Conservation (phyloP, 2,797 vertebrate genomes). For the Taeniopygia guttata region DNA sequence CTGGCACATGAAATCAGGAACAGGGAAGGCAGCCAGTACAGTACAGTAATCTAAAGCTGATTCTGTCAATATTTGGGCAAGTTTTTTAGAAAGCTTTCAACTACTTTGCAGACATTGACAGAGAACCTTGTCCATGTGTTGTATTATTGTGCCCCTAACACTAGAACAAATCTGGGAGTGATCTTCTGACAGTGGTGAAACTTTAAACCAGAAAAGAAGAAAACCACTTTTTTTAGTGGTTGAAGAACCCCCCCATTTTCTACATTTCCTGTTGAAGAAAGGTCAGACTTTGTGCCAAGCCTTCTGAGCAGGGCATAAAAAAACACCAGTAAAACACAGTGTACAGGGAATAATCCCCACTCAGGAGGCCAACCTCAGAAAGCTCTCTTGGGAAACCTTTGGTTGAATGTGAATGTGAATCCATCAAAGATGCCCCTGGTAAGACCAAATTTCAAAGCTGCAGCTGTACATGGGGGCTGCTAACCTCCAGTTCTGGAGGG, state of each 20-base stretch:
- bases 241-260: neutral
- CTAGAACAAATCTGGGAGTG: neutral
- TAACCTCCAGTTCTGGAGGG: neutral
- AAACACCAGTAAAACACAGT: rapidly evolving
- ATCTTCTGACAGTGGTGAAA: neutral
- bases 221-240: neutral
- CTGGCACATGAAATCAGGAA: neutral
- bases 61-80: neutral
- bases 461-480: neutral
- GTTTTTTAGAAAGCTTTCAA: neutral
- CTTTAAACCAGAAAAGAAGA: neutral
- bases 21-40: neutral
- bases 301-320: neutral
- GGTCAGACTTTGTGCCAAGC: neutral
- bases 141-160: too few relatives aligned
- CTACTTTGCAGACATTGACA: neutral
- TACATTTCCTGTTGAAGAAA: rapidly evolving
- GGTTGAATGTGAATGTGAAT: neutral
- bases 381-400: neutral
- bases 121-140: neutral
- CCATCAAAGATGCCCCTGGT: neutral
- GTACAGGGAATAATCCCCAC: neutral
- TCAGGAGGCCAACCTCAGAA: neutral
- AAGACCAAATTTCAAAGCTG: neutral
- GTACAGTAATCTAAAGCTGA: neutral